Evolutionary conservation across 2,888 invertebrate genomes (phyloP), one percentile per base, ranked within the genome.

Genomic region (Sinotaia quadrata): DNA sequence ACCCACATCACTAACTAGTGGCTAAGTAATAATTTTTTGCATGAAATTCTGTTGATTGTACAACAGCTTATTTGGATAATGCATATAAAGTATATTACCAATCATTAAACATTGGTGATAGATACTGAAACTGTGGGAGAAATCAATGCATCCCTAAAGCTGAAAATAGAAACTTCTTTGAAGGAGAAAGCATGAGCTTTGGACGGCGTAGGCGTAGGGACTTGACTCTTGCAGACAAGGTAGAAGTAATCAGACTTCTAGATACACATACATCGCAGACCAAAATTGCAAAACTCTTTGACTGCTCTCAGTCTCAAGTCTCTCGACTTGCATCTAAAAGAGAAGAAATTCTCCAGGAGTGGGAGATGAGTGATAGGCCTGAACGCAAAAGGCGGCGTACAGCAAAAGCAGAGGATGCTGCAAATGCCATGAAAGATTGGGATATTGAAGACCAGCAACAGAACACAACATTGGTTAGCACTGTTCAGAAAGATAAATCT

Each of bases 301-400:
- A 65, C 33, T 65, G 65, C 18, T 65, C 65, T 0, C 65, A 65
- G 65, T 65, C 65, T 2, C 65, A 65, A 29, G 54, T 65, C 21
- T 65, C 65, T 8, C 65, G 65, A 3, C 54, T 65, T 24, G 56
- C 33, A 1, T 56, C 56, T 34, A 65, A 41, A 29, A 52, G 65
- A n/a, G 65, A 65, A 10, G 65, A 65, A 4, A 65, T 65, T 15
- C 33, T 56, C 8, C 31, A 21, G 2, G 56, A 65, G 12, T 65
- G 56, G 56, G 56, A 44, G 15, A 21, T 18, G n/a, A 54, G 65
- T 56, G 65, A 44, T 15, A 37, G 56, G n/a, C 54, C 65, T 8
- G 65, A 44, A 8, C 56, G 47, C 21, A 56, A 65, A 31, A 37
- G 29, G 21, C 41, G 56, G 21, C 44, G 65, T 7, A 29, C 54